A percentile compares a stretch with the other conserved stretches of the same genome.
These are phyloP conservation scores for Plecturocebus donacophilus DNA, from an alignment of 2,113 vertebrate species.

Conservation along the genomic window DNA sequence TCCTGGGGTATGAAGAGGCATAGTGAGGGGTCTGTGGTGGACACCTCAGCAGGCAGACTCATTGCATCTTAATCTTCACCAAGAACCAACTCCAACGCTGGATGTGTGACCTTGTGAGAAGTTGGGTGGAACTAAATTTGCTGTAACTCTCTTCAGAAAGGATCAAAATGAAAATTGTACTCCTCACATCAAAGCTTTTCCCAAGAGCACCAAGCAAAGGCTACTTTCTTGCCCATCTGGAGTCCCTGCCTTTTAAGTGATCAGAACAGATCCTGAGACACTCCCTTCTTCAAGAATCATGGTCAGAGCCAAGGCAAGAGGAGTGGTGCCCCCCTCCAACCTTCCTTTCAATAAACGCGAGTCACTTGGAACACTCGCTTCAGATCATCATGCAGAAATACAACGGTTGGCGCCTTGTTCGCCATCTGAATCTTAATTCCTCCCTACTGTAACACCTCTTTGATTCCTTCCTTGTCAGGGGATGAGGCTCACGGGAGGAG, in stretches of 20 bases:
- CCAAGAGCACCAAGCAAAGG: not conserved
- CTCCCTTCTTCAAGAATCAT: not conserved
- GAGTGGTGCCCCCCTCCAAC: not conserved
- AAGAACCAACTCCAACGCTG: not conserved
- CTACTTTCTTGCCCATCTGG: not conserved
- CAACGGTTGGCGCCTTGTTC: not conserved
- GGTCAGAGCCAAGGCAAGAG: not conserved
- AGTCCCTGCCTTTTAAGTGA: not conserved
- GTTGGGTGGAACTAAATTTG: not conserved
- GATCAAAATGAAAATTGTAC: not conserved
- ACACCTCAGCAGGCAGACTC: not conserved
- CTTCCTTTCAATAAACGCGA: not conserved
- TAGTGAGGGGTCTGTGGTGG: not conserved
- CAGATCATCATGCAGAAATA: not conserved
- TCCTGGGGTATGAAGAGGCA: slow-evolving; percentile 2
- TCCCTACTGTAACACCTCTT: not conserved
- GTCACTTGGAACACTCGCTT: not conserved
- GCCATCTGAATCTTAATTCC: not conserved
- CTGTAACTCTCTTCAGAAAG: slow-evolving; percentile 27
- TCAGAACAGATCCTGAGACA: not conserved
- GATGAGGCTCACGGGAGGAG: not conserved
- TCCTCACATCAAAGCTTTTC: not conserved
- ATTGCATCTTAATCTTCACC: not conserved
- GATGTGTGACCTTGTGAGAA: slow-evolving; percentile 9
- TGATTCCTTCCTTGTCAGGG: not conserved